Base-by-base conservation (phyloP, 2,113 vertebrate species). In the Alligator sinensis region DNA sequence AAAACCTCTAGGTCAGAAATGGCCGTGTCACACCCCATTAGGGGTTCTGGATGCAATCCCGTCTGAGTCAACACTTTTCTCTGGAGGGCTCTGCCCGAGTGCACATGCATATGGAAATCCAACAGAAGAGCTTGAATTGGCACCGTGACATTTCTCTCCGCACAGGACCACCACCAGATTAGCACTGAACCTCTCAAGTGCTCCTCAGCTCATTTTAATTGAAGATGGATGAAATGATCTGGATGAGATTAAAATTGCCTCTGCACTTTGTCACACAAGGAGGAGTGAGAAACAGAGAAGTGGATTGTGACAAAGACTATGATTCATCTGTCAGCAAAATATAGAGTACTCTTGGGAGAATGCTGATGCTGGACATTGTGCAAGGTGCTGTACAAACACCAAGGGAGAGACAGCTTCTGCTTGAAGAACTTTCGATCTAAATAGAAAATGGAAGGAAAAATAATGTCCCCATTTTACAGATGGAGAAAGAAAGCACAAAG, bases 351-450 rank as follows among this genome's bases (percentile, higher is more conserved):
- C 80, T 68, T 75, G 11, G 68, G 85, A 92, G 92, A 89, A 70
- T 34, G n/a, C 59, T 5, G 21, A 59, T 19, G 28, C 62, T 34
- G 34, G 34, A 34, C 10, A 21, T 7, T 1, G 1, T 78, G 68
- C 63, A 63, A 92, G 74, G 92, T 91, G 24, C 55, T 72, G 81
- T 60, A 74, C 89, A 76, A 91, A 72, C 55, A 75, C 55, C 77
- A 82, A 30, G 21, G 5, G 30, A 70, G 30, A 70, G 16, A 34
- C 34, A 88, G 0, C 30, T 92, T 89, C 72, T 87, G 72, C 60
- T 66, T 81, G 57, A 90, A 94, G 57, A 87, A 10, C 60, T 88
- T 95, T 38, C 59, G 63, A 11, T 38, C 13, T 79, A 74, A 80
- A 81, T 13, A 76, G 15, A 91, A 93, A 79, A 54, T 21, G 38